phyloP scores from a whole-genome alignment of 2,888 invertebrate species.

The Nephrotoma appendiculata region DNA sequence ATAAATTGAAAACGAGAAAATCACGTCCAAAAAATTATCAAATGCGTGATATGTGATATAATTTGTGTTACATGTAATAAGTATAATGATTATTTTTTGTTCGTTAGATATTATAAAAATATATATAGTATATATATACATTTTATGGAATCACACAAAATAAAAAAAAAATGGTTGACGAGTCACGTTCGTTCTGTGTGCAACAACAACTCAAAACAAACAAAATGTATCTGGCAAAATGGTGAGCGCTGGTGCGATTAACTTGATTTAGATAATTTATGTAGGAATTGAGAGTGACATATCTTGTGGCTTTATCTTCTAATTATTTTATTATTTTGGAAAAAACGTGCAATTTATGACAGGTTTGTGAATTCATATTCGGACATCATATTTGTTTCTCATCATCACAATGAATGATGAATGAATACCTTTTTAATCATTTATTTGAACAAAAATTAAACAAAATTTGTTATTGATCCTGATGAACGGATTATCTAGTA shows the following conservation, averaged over 20 bases:
- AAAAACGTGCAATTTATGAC: not conserved
- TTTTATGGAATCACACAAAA: not conserved
- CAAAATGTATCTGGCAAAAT: not conserved
- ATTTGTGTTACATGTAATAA: not conserved
- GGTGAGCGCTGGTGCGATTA: not conserved
- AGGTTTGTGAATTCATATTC: not conserved
- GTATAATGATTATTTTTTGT: not conserved
- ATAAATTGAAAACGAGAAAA: not conserved
- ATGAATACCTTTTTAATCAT: rapidly evolving
- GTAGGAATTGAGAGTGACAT: not conserved
- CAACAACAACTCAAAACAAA: not conserved
- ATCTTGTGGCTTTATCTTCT: not conserved
- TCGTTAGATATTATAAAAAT: not conserved
- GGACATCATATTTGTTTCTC: no score
- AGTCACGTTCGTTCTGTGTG: not conserved
- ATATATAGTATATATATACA: not conserved
- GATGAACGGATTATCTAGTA: no score
- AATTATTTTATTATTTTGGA: not conserved
- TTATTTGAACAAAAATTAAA: no score
- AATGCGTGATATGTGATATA: slow-evolving; percentile 1
- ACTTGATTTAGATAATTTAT: not conserved
- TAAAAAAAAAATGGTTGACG: not conserved
- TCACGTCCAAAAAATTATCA: not conserved
- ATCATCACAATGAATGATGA: no score
- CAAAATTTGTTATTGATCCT: no score